Evolutionary conservation across 2,113 vertebrate genomes (phyloP).

Genomic region (Callopanchax toddi): DNA sequence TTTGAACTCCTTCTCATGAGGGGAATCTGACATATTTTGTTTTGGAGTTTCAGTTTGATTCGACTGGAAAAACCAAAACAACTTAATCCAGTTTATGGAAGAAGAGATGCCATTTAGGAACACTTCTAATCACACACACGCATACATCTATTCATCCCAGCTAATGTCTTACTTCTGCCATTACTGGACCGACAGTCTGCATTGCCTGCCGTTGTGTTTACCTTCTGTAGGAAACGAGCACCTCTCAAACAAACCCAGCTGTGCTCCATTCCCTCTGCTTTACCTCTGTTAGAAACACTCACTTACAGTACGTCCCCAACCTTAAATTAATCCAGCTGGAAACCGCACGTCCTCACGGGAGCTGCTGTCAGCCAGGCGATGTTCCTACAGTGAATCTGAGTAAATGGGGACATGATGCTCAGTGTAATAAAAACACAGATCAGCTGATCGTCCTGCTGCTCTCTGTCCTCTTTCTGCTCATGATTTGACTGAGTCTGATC

Average conservation of each 20-base stretch:
- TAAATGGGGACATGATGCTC: conserved; percentile 29
- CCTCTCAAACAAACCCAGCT: conserved; percentile 35
- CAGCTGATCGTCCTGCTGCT: background rate
- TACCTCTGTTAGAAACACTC: conserved; percentile 27
- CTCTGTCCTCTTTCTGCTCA: background rate
- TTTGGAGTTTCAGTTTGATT: conserved; percentile 11
- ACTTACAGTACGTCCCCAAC: conserved; percentile 19
- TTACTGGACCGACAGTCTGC: conserved; percentile 9
- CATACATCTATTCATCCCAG: background rate
- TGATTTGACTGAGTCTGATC: background rate
- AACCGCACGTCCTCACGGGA: conserved; percentile 22
- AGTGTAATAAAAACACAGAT: conserved; percentile 16
- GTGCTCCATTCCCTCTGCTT: background rate
- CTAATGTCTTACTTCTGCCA: conserved; percentile 27
- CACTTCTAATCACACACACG: background rate
- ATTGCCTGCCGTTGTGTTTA: conserved; percentile 9
- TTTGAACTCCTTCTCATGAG: background rate
- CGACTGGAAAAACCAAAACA: background rate
- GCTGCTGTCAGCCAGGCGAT: conserved; percentile 9
- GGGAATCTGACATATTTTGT: background rate
- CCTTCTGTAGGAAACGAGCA: conserved; percentile 15
- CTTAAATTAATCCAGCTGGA: conserved; percentile 15
- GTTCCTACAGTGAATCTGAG: conserved; percentile 9
- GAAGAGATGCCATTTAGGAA: background rate
- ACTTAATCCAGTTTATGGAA: conserved; percentile 9